Conservation (phyloP, 2,797 vertebrate species). For the Taenioides sp. region DNA sequence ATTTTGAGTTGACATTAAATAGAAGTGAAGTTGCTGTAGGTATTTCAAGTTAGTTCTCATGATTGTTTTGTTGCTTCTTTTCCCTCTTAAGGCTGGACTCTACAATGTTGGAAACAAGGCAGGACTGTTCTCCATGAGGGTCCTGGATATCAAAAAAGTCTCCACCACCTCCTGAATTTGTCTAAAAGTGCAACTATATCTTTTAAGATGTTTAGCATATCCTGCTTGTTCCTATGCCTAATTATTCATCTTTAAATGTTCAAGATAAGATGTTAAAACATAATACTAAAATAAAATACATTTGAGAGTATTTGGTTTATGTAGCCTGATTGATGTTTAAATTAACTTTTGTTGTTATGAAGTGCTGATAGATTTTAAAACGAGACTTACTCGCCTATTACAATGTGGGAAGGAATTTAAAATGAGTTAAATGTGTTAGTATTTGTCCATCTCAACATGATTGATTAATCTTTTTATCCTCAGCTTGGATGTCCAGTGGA, state of each 20-base stretch:
- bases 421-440: not conserved
- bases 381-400: too few species aligned
- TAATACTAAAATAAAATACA: not conserved
- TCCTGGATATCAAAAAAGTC: conserved; percentile 51
- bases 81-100: conserved; percentile 33
- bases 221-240: not conserved
- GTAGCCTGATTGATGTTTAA: too few species aligned
- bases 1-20: conserved; percentile 27
- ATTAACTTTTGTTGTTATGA: not conserved
- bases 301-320: not conserved
- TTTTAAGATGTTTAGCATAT: not conserved
- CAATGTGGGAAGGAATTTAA: not conserved
- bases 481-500: conserved; percentile 49
- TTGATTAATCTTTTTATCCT: not conserved
- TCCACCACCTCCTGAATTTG: conserved; percentile 33
- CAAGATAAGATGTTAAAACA: not conserved
- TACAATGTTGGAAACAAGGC: conserved; percentile 34
- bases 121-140: conserved; percentile 48
- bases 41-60: conserved; percentile 14
- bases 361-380: not conserved
- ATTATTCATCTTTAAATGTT: not conserved
- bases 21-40: conserved; percentile 21
- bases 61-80: not conserved
- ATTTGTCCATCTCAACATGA: too few species aligned
- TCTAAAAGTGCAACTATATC: not conserved